These are phyloP conservation scores for Ephydatia muelleri DNA, from an alignment of 37 sponge, comb jelly and placozoan genomes.

Conservation along the genomic window DNA sequence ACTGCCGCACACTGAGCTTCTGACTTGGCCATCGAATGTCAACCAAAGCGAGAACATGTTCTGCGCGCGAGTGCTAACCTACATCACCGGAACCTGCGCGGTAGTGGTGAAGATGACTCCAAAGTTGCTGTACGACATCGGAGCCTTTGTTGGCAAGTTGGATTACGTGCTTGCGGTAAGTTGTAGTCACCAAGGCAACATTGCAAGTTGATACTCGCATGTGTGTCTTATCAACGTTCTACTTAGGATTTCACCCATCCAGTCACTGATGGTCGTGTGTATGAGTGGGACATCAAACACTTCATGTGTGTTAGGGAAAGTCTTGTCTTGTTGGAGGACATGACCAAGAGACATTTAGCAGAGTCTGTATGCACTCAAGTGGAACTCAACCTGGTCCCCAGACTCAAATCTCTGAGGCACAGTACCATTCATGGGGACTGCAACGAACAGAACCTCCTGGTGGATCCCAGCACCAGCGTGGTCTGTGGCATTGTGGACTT, in stretches of 20 bases:
- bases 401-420: slow-evolving; percentile 18
- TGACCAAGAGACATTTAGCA: slow-evolving; percentile 2
- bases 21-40: not conserved
- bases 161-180: slow-evolving; percentile 8
- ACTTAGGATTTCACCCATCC: slow-evolving; percentile 6
- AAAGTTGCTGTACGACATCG: slow-evolving; percentile 8
- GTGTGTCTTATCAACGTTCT: not conserved
- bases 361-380: slow-evolving; percentile 15
- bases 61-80: slow-evolving; percentile 21
- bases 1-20: not conserved
- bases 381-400: slow-evolving; percentile 23
- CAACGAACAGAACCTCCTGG: slow-evolving; percentile 39
- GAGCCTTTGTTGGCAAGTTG: not conserved
- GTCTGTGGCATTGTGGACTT: slow-evolving; percentile 40
- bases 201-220: too few species aligned
- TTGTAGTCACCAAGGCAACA: too few species aligned
- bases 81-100: slow-evolving; percentile 10
- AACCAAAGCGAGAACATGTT: not conserved
- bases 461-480: not conserved
- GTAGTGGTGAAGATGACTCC: not conserved
- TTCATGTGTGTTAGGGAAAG: slow-evolving; percentile 2
- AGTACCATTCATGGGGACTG: slow-evolving; percentile 40
- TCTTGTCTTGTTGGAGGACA: not conserved
- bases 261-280: not conserved
- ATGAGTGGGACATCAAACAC: slow-evolving; percentile 34